phyloP scores from a whole-genome alignment of 2,113 vertebrate species.

The Hippocampus comes region DNA sequence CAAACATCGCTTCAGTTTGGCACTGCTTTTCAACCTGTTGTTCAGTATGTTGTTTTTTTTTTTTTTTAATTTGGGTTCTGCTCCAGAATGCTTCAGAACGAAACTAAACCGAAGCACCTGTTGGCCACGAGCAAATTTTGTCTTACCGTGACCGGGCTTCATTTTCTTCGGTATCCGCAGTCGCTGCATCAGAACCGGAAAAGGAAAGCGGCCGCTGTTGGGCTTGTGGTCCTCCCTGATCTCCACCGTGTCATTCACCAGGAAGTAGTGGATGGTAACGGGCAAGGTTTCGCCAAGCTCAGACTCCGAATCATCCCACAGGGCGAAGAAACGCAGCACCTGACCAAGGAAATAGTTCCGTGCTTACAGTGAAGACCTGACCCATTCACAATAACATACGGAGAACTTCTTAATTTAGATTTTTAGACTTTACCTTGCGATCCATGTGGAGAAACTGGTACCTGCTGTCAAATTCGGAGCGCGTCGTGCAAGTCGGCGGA shows the following conservation, averaged over 20 bases:
- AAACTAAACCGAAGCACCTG: neutral
- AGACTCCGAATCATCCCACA: constrained; percentile 78
- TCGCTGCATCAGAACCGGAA: constrained; percentile 81
- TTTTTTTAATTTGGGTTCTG: too few species aligned
- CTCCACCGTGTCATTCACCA: constrained; percentile 87
- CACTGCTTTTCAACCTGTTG: too few species aligned
- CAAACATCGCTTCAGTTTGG: too few species aligned
- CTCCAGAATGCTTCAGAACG: neutral
- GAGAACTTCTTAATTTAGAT: too few species aligned
- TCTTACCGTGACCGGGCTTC: constrained; percentile 40
- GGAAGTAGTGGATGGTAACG: constrained; percentile 84
- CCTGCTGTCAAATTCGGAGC: constrained; percentile 70
- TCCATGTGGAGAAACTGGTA: constrained; percentile 85
- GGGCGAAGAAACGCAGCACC: constrained; percentile 88
- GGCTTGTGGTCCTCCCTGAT: constrained; percentile 80
- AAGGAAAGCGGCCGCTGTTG: constrained; percentile 84
- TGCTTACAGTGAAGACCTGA: neutral
- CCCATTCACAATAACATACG: neutral
- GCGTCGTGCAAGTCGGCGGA: constrained; percentile 52
- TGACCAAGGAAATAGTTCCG: constrained; percentile 38
- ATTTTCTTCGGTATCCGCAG: constrained; percentile 79
- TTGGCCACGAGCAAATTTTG: neutral
- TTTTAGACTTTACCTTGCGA: constrained; percentile 74
- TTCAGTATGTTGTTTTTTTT: too few species aligned
- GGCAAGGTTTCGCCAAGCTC: constrained; percentile 71